Evolutionary conservation across 92 coral and sea anemone species (phyloP).

Genomic region (Pocillopora meandrina): DNA sequence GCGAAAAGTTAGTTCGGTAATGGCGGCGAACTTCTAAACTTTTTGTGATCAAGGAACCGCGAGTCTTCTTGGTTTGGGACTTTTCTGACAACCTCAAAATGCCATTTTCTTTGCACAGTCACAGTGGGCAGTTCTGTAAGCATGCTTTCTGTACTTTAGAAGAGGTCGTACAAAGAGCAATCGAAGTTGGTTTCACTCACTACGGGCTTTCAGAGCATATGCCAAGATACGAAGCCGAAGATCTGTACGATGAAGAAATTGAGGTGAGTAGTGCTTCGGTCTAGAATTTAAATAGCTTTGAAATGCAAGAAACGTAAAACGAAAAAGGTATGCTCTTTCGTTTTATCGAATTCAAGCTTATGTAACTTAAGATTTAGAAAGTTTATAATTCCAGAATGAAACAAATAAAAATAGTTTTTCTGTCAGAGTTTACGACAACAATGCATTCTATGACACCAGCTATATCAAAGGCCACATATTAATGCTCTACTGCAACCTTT

Average conservation of each 20-base stretch:
- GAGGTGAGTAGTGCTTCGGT: constrained; percentile 38
- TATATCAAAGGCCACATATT: too few relatives aligned
- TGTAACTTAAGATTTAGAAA: too few relatives aligned
- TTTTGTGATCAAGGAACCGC: neutral
- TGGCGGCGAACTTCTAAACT: neutral
- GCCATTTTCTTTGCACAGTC: constrained; percentile 76
- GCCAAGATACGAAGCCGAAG: constrained; percentile 61
- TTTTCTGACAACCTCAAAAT: constrained; percentile 14
- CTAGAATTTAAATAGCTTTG: too few relatives aligned
- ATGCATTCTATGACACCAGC: too few relatives aligned
- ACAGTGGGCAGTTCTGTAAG: constrained; percentile 79
- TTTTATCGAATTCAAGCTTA: too few relatives aligned
- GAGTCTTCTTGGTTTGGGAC: neutral
- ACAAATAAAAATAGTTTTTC: too few relatives aligned
- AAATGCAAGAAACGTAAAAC: too few relatives aligned
- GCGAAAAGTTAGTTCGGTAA: neutral
- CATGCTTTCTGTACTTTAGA: constrained; percentile 67
- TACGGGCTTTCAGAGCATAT: constrained; percentile 78
- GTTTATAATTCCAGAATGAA: too few relatives aligned
- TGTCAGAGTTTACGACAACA: too few relatives aligned
- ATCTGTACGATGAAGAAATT: constrained; percentile 68
- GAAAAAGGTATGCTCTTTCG: too few relatives aligned
- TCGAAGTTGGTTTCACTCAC: constrained; percentile 65
- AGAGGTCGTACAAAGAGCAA: constrained; percentile 60
- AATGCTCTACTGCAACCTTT: too few relatives aligned